Percentiles rank a stretch among this genome's conserved stretches.
Evolutionary conservation across 2,113 vertebrate species (phyloP).

Genomic region (Lepus europaeus): DNA sequence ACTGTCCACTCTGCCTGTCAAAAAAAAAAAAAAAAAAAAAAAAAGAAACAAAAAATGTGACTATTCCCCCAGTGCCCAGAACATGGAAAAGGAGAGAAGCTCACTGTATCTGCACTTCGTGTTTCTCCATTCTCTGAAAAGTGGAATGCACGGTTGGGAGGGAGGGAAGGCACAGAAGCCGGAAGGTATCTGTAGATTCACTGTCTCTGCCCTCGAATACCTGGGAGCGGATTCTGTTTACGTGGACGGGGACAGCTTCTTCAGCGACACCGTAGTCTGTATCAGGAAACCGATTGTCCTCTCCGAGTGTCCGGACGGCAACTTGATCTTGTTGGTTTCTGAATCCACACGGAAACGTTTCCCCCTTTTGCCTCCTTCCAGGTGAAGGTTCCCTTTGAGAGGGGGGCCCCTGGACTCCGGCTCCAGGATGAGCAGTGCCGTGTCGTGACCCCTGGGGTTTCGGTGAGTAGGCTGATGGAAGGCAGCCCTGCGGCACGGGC

Average conservation of each 20-base stretch:
- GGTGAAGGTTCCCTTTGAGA: slow-evolving; percentile 84
- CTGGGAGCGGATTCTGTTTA: background rate
- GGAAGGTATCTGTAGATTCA: background rate
- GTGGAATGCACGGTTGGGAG: background rate
- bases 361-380: slow-evolving; percentile 71
- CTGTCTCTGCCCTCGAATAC: background rate
- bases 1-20: too few relatives aligned
- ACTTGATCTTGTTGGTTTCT: background rate
- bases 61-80: background rate
- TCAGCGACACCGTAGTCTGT: slow-evolving; percentile 4
- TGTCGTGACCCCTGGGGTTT: slow-evolving; percentile 90
- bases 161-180: background rate
- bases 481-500: fast-evolving
- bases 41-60: slow-evolving; percentile 6
- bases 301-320: background rate
- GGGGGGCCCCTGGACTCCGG: slow-evolving; percentile 77
- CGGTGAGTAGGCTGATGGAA: slow-evolving; percentile 84
- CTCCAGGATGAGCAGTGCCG: slow-evolving; percentile 87
- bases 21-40: too few relatives aligned
- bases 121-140: slow-evolving; percentile 51
- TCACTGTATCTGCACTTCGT: slow-evolving; percentile 1
- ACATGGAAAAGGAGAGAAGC: slow-evolving; percentile 54
- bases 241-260: background rate
- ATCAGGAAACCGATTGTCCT: background rate
- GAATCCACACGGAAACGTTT: slow-evolving; percentile 23